Conservation (phyloP, 2,888 invertebrate genomes). For the Mechanitis mazaeus region DNA sequence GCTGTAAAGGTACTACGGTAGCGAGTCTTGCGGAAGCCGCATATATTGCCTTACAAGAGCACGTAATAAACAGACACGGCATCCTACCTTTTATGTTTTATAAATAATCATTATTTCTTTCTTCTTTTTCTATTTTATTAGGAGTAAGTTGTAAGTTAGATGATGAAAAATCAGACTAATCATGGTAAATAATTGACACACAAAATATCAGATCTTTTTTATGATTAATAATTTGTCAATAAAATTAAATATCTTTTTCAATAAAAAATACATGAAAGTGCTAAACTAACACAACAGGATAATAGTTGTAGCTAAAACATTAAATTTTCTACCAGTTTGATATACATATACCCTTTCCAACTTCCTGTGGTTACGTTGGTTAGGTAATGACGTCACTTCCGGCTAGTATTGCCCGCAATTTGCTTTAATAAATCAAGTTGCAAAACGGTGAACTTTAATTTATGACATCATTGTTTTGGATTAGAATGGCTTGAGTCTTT, state of each 20-base stretch:
- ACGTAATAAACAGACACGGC: background rate
- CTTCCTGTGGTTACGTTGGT: constrained; percentile 16
- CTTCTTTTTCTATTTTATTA: background rate
- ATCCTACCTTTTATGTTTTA: background rate
- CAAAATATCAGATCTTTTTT: no score
- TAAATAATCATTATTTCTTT: background rate
- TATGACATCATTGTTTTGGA: constrained; percentile 11
- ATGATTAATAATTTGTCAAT: no score
- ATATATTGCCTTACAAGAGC: constrained; percentile 3
- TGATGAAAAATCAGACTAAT: no score
- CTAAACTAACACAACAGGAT: no score
- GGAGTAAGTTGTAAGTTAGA: no score
- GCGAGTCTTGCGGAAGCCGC: constrained; percentile 6
- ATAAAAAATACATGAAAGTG: no score
- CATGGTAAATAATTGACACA: no score
- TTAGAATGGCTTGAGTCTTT: background rate
- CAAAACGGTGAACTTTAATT: constrained; percentile 17
- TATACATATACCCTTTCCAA: constrained; percentile 2
- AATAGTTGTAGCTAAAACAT: background rate
- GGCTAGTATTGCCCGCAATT: constrained; percentile 58
- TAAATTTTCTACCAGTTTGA: background rate
- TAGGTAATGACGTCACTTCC: constrained; percentile 55
- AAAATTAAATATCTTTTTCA: no score
- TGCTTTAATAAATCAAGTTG: constrained; percentile 56
- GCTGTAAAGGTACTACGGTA: constrained; percentile 1